Conservation (phyloP, 2,888 invertebrate genomes). For the Cyrtodaria siliqua region DNA sequence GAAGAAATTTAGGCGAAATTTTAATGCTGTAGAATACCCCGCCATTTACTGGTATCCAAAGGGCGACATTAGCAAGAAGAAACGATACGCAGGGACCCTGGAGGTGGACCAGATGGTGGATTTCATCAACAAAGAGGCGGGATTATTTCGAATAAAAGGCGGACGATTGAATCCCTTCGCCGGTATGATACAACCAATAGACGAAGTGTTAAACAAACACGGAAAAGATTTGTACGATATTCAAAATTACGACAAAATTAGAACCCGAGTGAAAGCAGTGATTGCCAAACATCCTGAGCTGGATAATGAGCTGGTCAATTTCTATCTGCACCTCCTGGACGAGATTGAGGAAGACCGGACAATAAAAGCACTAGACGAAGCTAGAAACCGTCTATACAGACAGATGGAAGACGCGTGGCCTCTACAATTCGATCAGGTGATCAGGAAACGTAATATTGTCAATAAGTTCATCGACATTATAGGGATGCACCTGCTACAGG, state of each 20-base stretch:
- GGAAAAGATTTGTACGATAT: slow-evolving; percentile 49
- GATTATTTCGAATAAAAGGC: slow-evolving; percentile 33
- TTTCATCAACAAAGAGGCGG: slow-evolving; percentile 45
- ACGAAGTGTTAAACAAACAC: slow-evolving; percentile 31
- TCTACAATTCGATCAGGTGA: slow-evolving; percentile 30
- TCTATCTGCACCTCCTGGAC: slow-evolving; percentile 35
- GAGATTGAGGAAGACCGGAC: slow-evolving; percentile 43
- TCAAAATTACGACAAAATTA: slow-evolving; percentile 23
- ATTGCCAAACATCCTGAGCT: slow-evolving; percentile 20
- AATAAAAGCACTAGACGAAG: slow-evolving; percentile 45
- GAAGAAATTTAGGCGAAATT: slow-evolving; percentile 28
- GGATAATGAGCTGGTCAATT: slow-evolving; percentile 24
- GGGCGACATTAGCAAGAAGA: slow-evolving; percentile 16
- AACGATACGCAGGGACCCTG: slow-evolving; percentile 29
- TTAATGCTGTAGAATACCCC: slow-evolving; percentile 27
- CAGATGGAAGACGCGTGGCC: slow-evolving; percentile 32
- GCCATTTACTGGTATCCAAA: slow-evolving; percentile 46
- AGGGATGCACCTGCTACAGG: slow-evolving; percentile 36
- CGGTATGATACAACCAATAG: slow-evolving; percentile 42
- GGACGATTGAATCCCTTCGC: slow-evolving; percentile 46
- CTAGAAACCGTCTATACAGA: slow-evolving; percentile 40
- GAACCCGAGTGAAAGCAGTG: slow-evolving; percentile 15
- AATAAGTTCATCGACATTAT: slow-evolving; percentile 45
- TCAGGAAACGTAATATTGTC: slow-evolving; percentile 43
- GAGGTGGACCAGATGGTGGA: slow-evolving; percentile 37